These are phyloP conservation scores for Mustela nigripes DNA, from an alignment of 2,113 vertebrate species.

Conservation along the genomic window DNA sequence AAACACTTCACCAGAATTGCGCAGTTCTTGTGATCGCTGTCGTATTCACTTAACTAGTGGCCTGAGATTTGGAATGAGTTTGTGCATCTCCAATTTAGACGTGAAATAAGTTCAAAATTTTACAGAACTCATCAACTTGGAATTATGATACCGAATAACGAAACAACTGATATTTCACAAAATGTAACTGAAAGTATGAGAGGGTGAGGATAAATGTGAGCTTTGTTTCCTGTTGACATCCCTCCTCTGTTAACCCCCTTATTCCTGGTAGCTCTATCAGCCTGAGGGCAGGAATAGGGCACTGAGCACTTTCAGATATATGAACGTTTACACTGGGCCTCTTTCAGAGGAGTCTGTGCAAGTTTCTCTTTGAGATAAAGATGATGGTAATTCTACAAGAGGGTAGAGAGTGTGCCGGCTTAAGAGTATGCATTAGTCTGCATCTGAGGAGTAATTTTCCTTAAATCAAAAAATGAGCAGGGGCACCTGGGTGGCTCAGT, in stretches of 20 bases:
- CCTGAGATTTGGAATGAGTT: neutral
- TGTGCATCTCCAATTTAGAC: slow-evolving; percentile 14
- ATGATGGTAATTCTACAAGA: fast-evolving
- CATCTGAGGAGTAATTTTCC: neutral
- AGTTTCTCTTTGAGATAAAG: neutral
- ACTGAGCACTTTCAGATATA: fast-evolving
- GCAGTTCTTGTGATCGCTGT: neutral
- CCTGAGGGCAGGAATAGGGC: fast-evolving
- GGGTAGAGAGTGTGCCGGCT: fast-evolving
- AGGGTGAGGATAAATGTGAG: neutral
- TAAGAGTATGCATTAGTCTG: fast-evolving
- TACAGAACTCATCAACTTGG: neutral
- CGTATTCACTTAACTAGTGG: neutral
- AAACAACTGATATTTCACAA: neutral
- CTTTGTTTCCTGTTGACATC: neutral
- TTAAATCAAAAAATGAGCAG: neutral
- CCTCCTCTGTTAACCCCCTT: neutral
- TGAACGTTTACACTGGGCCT: neutral
- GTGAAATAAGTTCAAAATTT: slow-evolving; percentile 20
- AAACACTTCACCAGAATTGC: slow-evolving; percentile 59
- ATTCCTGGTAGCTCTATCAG: neutral
- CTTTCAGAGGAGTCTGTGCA: neutral
- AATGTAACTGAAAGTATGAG: neutral
- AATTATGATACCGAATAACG: neutral
- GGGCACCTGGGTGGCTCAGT: no score